phyloP scores from a whole-genome alignment of 2,797 vertebrate genomes.

The Schizopygopsis malacanthus region DNA sequence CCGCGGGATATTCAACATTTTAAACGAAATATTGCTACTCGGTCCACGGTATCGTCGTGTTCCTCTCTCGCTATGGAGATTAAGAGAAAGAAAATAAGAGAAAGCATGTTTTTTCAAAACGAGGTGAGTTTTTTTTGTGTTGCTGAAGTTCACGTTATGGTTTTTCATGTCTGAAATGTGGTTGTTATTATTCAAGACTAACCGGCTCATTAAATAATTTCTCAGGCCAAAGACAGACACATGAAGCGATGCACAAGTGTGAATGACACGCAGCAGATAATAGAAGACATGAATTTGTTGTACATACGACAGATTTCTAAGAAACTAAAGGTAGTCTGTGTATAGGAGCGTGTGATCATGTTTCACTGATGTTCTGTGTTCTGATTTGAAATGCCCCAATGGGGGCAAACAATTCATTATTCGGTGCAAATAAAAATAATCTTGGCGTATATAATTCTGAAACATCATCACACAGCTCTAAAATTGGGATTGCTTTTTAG shows the following conservation, averaged over 20 bases:
- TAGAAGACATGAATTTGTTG: constrained; percentile 68
- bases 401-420: neutral
- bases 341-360: constrained; percentile 47
- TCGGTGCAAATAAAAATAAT: neutral
- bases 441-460: neutral
- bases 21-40: constrained; percentile 61
- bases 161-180: neutral
- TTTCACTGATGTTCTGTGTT: constrained; percentile 9
- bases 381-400: neutral
- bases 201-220: constrained; percentile 49
- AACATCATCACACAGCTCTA: neutral
- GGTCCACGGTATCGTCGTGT: constrained; percentile 66
- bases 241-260: constrained; percentile 59
- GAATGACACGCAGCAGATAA: constrained; percentile 65
- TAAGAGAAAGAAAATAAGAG: constrained; percentile 79
- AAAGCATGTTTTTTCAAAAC: constrained; percentile 74
- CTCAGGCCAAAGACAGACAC: constrained; percentile 63
- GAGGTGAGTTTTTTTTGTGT: constrained; percentile 68
- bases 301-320: constrained; percentile 68
- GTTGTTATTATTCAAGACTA: constrained; percentile 5
- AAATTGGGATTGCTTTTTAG: neutral
- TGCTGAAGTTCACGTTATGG: neutral
- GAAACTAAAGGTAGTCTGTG: constrained; percentile 64
- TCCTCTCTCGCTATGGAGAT: constrained; percentile 82
- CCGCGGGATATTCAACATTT: constrained; percentile 80